A percentile compares a stretch with the other conserved stretches of the same genome.
These are phyloP conservation scores for Volucella inanis DNA, from an alignment of 2,888 invertebrate genomes.

Conservation along the genomic window DNA sequence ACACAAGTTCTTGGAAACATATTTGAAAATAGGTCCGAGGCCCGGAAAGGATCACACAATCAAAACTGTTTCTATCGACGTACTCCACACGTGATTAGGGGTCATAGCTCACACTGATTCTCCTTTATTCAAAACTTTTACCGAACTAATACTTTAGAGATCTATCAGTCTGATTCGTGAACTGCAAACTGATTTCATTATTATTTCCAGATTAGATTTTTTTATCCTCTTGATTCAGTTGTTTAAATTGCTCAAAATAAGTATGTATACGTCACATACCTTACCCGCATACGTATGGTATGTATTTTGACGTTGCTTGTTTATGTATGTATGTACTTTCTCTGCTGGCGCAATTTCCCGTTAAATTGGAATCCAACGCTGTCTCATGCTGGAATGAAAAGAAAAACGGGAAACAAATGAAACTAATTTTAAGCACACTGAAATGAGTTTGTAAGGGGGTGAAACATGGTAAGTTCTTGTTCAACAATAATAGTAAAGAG, in stretches of 20 bases:
- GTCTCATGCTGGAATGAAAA: constrained; percentile 52
- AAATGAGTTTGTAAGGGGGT: not conserved
- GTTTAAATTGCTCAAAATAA: no score
- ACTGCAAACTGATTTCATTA: no score
- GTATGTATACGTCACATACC: no score
- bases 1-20: constrained; percentile 8
- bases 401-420: constrained; percentile 48
- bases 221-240: no score
- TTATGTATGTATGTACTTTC: constrained; percentile 3
- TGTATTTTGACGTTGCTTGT: no score
- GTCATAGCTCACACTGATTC: constrained; percentile 10
- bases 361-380: constrained; percentile 21
- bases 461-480: constrained; percentile 9
- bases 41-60: constrained; percentile 76
- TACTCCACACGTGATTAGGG: constrained; percentile 10
- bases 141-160: no score
- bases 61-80: constrained; percentile 29
- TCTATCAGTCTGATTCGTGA: no score
- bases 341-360: constrained; percentile 18
- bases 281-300: no score
- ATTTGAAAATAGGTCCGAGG: constrained; percentile 75
- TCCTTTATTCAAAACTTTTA: no score
- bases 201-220: no score
- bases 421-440: not conserved
- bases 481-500: constrained; percentile 37